phyloP scores from a whole-genome alignment of 2,113 vertebrate genomes.

The Etheostoma spectabile region DNA sequence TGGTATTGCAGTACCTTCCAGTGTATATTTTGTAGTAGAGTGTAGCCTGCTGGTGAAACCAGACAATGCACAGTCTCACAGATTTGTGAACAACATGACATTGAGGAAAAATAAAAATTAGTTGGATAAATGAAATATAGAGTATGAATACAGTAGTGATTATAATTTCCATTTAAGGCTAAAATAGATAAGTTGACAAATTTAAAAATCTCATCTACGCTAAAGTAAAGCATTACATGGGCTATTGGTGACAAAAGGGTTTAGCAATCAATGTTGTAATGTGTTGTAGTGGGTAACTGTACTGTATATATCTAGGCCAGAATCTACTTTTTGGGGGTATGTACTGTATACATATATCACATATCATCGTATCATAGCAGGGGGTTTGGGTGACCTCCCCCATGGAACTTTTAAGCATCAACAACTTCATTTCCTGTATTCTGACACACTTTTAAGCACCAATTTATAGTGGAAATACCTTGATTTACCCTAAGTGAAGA shows the following conservation, averaged over 20 bases:
- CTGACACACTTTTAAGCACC: too few relatives aligned
- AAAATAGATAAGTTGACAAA: not conserved
- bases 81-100: not conserved
- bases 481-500: too few relatives aligned
- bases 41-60: conserved; percentile 53
- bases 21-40: conserved; percentile 40
- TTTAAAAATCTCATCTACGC: not conserved
- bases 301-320: too few relatives aligned
- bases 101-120: not conserved
- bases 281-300: too few relatives aligned
- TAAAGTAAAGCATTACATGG: not conserved
- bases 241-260: not conserved
- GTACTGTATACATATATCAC: too few relatives aligned
- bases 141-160: not conserved
- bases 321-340: too few relatives aligned
- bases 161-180: not conserved
- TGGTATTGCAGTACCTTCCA: fast-evolving
- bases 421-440: too few relatives aligned
- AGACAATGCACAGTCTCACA: not conserved
- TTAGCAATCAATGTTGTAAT: not conserved
- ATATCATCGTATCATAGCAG: too few relatives aligned
- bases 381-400: too few relatives aligned
- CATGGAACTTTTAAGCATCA: too few relatives aligned
- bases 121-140: not conserved
- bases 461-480: too few relatives aligned